Evolutionary conservation across 1,140 invertebrate species (phyloP).

Genomic region (Aleiodes sp.): DNA sequence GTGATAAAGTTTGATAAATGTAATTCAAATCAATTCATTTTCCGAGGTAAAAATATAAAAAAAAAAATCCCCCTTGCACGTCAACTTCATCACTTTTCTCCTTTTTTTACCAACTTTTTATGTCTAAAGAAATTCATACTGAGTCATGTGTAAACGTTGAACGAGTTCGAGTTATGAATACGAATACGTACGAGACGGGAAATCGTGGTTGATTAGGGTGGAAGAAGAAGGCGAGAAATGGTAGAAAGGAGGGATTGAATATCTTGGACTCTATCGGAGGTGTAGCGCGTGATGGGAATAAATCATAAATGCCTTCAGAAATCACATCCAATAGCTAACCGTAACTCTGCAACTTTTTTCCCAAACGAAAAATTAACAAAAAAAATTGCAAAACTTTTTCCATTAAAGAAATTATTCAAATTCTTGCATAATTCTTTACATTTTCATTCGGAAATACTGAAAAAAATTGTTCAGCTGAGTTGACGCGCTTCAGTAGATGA

Average conservation of each 20-base stretch:
- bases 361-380: no score
- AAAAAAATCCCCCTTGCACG: no score
- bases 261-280: not conserved
- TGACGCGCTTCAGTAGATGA: not conserved
- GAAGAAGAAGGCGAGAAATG: not conserved
- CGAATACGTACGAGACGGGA: not conserved
- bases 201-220: constrained; percentile 10
- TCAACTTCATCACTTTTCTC: no score
- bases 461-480: not conserved
- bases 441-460: not conserved
- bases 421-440: not conserved
- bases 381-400: no score
- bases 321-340: not conserved
- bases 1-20: no score
- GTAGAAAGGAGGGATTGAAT: not conserved
- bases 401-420: no score
- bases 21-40: no score
- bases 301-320: constrained; percentile 37
- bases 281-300: constrained; percentile 58
- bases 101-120: not conserved
- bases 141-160: constrained; percentile 4
- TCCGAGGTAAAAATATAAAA: no score
- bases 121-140: not conserved
- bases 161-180: constrained; percentile 6
- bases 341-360: no score